phyloP scores from a whole-genome alignment of 2,797 vertebrate species.

The Cirrhinus molitorella region DNA sequence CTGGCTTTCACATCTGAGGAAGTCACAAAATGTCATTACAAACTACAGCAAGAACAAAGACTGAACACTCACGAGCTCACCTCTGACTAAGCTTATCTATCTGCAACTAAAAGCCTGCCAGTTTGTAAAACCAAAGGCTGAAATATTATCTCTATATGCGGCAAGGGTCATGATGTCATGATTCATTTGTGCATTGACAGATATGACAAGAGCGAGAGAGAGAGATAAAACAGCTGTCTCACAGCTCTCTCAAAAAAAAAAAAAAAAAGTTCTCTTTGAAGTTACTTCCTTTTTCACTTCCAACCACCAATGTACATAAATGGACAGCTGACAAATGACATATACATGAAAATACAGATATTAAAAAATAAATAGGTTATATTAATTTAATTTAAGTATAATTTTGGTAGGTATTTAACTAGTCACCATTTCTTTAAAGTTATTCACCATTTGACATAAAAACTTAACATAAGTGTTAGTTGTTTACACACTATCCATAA shows the following conservation, averaged over 20 bases:
- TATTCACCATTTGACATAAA: neutral
- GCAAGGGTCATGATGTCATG: conserved; percentile 25
- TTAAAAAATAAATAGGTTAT: too few relatives aligned
- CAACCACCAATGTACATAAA: neutral
- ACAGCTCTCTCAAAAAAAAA: neutral
- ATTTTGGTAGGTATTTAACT: neutral
- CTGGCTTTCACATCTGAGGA: conserved; percentile 21
- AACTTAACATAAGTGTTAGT: neutral
- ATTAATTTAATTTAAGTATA: neutral
- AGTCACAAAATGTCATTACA: conserved; percentile 18
- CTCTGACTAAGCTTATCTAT: neutral
- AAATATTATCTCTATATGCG: conserved; percentile 20
- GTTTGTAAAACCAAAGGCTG: conserved; percentile 6
- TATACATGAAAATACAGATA: neutral
- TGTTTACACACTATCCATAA: neutral
- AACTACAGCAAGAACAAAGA: conserved; percentile 14
- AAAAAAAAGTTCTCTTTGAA: neutral
- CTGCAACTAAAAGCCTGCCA: neutral
- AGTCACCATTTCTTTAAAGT: neutral
- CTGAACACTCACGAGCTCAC: conserved; percentile 1
- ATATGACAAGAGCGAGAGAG: neutral
- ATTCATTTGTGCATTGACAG: conserved; percentile 30
- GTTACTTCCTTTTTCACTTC: conserved; percentile 10
- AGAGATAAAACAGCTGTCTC: neutral
- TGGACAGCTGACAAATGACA: neutral